Evolutionary conservation across 2,888 invertebrate genomes (phyloP).

Genomic region (Pyrgus malvae): DNA sequence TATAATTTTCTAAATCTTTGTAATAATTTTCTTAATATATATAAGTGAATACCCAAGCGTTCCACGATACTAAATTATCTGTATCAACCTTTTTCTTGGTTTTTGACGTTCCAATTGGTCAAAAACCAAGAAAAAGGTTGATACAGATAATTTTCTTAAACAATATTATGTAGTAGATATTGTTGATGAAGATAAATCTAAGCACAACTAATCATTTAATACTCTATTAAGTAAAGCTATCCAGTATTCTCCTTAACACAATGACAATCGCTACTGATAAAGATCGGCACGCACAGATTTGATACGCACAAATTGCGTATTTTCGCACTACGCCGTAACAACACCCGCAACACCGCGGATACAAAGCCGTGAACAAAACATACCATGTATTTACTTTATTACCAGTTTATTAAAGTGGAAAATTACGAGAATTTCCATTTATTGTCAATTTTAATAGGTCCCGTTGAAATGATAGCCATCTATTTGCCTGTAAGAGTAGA

Average conservation of each 20-base stretch:
- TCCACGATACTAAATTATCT: too few species aligned
- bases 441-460: not conserved
- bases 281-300: constrained; percentile 52
- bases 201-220: not conserved
- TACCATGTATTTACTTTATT: not conserved
- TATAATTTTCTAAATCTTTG: too few species aligned
- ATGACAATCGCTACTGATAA: constrained; percentile 35
- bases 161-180: too few species aligned
- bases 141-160: too few species aligned
- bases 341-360: constrained; percentile 42
- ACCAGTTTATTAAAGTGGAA: not conserved
- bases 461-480: constrained; percentile 1
- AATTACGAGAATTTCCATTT: constrained; percentile 9
- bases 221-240: not conserved
- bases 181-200: not conserved
- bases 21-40: too few species aligned
- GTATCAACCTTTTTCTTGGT: too few species aligned
- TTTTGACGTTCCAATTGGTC: too few species aligned
- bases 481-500: not conserved
- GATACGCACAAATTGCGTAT: constrained; percentile 53
- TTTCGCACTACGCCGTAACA: constrained; percentile 53
- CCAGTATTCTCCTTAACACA: constrained; percentile 25
- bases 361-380: not conserved
- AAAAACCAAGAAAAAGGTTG: too few species aligned
- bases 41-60: too few species aligned